Evolutionary conservation across 2,888 invertebrate species (phyloP).

Genomic region (Xiphydria camelus): DNA sequence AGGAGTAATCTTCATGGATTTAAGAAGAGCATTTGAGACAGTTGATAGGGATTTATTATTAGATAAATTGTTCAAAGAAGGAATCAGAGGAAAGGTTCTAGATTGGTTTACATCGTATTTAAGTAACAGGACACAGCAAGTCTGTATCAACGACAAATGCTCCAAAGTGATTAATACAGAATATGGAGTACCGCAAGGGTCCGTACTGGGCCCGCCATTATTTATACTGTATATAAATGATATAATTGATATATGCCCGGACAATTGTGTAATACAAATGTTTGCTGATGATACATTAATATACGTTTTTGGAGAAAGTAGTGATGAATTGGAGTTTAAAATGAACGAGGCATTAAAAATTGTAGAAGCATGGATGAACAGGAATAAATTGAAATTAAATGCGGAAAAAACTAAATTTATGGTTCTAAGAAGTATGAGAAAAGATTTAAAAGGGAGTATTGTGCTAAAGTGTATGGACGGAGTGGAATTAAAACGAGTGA

Average conservation of each 20-base stretch:
- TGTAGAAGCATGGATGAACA: conserved; percentile 11
- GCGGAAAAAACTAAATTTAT: conserved; percentile 18
- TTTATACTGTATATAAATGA: conserved; percentile 16
- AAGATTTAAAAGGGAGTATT: conserved; percentile 8
- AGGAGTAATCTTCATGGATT: conserved; percentile 17
- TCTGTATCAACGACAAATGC: conserved; percentile 2
- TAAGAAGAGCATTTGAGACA: conserved; percentile 21
- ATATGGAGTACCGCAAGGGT: conserved; percentile 11
- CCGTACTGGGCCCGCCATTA: conserved; percentile 9
- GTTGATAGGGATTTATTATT: conserved; percentile 10
- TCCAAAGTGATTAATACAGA: neutral
- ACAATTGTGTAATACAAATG: conserved; percentile 1
- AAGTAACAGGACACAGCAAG: conserved; percentile 9
- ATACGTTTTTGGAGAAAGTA: conserved; percentile 11
- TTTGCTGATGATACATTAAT: conserved; percentile 17
- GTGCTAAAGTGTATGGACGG: conserved; percentile 11
- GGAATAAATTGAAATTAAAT: conserved; percentile 16
- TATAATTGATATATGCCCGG: conserved; percentile 3
- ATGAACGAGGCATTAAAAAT: conserved; percentile 7
- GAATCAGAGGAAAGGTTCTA: conserved; percentile 8
- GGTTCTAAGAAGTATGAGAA: conserved; percentile 14
- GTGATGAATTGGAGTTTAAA: conserved; percentile 6
- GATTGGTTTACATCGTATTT: conserved; percentile 17
- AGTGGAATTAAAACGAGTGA: conserved; percentile 10
- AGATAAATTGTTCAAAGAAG: conserved; percentile 12